These are phyloP conservation scores for Clanis bilineata DNA, from an alignment of 2,888 invertebrate genomes.

Conservation along the genomic window DNA sequence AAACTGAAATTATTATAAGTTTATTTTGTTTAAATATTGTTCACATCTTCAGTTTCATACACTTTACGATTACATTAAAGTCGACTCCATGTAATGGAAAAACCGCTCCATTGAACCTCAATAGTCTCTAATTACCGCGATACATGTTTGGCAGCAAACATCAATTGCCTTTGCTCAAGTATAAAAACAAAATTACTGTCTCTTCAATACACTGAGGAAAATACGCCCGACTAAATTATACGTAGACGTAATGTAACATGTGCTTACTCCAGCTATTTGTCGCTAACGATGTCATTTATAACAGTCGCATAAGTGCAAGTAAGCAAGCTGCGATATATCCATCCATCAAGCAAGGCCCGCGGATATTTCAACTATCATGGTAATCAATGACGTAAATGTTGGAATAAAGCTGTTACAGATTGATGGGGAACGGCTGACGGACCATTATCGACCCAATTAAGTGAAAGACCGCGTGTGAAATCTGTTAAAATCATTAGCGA, in stretches of 20 bases:
- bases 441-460: constrained; percentile 4
- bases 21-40: too few relatives aligned
- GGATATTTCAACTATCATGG: constrained; percentile 11
- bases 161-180: neutral
- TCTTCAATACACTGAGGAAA: neutral
- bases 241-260: neutral
- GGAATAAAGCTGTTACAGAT: constrained; percentile 11
- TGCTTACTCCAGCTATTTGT: constrained; percentile 16
- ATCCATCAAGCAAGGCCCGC: constrained; percentile 15
- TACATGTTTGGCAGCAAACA: neutral
- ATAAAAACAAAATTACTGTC: neutral
- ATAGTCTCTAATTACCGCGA: too few relatives aligned
- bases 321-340: constrained; percentile 17
- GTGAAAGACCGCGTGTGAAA: neutral
- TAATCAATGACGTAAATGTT: constrained; percentile 7
- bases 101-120: too few relatives aligned
- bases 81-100: too few relatives aligned
- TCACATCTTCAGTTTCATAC: too few relatives aligned
- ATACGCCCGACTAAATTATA: neutral
- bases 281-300: constrained; percentile 19
- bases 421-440: constrained; percentile 1
- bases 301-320: constrained; percentile 18
- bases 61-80: too few relatives aligned
- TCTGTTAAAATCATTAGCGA: neutral
- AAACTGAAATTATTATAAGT: too few relatives aligned